A percentile compares a stretch with the other conserved stretches of the same genome.
phyloP scores from a whole-genome alignment of 2,888 invertebrate genomes.

The Zaprionus lineosus region DNA sequence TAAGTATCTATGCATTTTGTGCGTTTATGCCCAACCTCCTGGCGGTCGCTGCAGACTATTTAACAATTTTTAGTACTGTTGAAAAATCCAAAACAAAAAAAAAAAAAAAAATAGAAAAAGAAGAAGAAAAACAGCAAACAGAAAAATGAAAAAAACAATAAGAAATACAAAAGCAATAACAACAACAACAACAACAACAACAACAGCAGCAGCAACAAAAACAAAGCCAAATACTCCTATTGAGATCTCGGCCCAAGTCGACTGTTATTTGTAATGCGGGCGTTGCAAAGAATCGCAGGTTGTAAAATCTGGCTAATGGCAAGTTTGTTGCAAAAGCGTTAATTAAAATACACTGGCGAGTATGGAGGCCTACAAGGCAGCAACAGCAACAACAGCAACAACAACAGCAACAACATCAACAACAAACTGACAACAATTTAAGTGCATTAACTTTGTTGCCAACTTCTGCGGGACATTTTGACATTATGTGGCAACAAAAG shows the following conservation, averaged over 20 bases:
- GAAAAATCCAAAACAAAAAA: constrained; percentile 49
- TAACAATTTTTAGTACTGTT: constrained; percentile 76
- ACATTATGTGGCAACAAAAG: constrained; percentile 28
- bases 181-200: constrained; percentile 23
- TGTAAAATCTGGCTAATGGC: constrained; percentile 78
- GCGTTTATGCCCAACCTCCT: constrained; percentile 53
- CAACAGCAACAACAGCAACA: constrained; percentile 14
- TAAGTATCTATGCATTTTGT: constrained; percentile 46
- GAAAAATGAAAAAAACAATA: too few species aligned
- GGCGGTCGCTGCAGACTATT: constrained; percentile 71
- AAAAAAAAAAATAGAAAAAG: constrained; percentile 19
- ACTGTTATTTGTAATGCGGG: constrained; percentile 74
- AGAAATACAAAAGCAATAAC: constrained; percentile 45
- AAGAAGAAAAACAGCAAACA: constrained; percentile 10
- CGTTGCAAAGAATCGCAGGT: constrained; percentile 74
- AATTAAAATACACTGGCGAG: constrained; percentile 71
- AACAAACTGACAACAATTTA: constrained; percentile 27
- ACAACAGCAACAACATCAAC: constrained; percentile 27
- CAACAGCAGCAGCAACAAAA: constrained; percentile 11
- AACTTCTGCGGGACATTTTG: constrained; percentile 40
- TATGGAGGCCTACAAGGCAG: too few species aligned
- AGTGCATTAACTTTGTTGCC: constrained; percentile 63
- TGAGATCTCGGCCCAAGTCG: constrained; percentile 45
- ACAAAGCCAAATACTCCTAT: too few species aligned
- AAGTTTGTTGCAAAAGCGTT: constrained; percentile 75